phyloP scores from a whole-genome alignment of 2,797 vertebrate genomes.

The Cygnus olor region DNA sequence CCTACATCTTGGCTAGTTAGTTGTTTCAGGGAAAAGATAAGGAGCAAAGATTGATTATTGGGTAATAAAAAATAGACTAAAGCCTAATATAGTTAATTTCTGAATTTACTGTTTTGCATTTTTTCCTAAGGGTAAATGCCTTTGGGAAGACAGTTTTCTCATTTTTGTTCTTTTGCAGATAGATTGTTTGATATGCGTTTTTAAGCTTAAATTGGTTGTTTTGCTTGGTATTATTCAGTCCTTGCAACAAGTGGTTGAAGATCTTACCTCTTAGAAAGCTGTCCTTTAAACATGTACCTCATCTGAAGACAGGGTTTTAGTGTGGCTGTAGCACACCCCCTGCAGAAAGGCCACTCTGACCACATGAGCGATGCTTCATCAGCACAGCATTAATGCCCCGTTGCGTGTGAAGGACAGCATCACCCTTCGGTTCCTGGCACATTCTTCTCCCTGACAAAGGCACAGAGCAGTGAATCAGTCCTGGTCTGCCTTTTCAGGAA shows the following conservation, averaged over 20 bases:
- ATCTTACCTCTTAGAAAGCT: not conserved
- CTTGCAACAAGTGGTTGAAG: not conserved
- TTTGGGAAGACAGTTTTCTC: not conserved
- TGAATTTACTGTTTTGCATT: not conserved
- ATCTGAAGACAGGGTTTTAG: not conserved
- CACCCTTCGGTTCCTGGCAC: not conserved
- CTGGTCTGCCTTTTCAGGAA: not conserved
- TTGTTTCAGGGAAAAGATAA: not conserved
- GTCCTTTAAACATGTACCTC: not conserved
- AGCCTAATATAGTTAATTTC: not conserved
- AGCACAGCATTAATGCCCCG: fast-evolving
- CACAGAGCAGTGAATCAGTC: fast-evolving
- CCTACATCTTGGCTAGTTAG: not conserved
- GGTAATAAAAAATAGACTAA: not conserved
- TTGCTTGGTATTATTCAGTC: not conserved
- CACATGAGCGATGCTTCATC: no score
- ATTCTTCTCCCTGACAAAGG: not conserved
- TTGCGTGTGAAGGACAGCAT: not conserved
- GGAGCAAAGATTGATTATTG: not conserved
- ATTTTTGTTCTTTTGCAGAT: not conserved
- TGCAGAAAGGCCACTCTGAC: not conserved
- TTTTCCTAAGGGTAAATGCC: not conserved
- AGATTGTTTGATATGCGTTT: fast-evolving
- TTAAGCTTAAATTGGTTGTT: not conserved
- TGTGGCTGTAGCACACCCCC: no score